These are phyloP conservation scores for Perca flavescens DNA, from an alignment of 2,113 vertebrate genomes.

Conservation along the genomic window DNA sequence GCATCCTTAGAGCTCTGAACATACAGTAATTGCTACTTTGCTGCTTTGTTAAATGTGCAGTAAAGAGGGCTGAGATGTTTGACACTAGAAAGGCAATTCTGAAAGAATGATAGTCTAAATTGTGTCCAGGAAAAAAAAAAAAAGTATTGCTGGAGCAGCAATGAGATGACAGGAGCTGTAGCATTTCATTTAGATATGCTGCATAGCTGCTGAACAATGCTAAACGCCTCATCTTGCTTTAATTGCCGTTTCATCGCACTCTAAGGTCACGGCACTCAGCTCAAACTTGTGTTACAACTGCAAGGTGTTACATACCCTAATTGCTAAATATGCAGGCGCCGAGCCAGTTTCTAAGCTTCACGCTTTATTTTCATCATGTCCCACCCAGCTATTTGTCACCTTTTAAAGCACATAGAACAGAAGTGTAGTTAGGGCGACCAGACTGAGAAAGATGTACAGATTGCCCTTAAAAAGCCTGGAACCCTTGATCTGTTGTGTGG, in stretches of 20 bases:
- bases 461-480: constrained; percentile 11
- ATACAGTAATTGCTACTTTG: constrained; percentile 33
- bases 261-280: constrained; percentile 32
- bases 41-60: constrained; percentile 37
- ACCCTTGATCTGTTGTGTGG: not conserved
- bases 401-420: not conserved
- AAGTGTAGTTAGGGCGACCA: not conserved
- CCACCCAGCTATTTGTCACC: constrained; percentile 25
- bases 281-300: constrained; percentile 53
- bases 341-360: constrained; percentile 16
- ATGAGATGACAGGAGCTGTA: constrained; percentile 3
- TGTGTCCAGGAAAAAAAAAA: not conserved
- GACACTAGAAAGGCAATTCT: constrained; percentile 13
- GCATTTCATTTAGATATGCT: constrained; percentile 13
- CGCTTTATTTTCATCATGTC: constrained; percentile 28
- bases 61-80: constrained; percentile 23
- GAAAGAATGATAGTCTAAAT: constrained; percentile 8
- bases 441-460: not conserved
- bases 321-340: constrained; percentile 28
- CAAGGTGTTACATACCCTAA: constrained; percentile 46
- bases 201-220: constrained; percentile 5
- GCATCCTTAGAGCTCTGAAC: not conserved
- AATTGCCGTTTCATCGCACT: constrained; percentile 46
- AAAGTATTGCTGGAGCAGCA: not conserved
- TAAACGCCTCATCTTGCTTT: constrained; percentile 44